Percentiles rank a stretch among this genome's conserved stretches.
Conservation (phyloP, 2,888 invertebrate genomes). For the Eupeodes luniger region DNA sequence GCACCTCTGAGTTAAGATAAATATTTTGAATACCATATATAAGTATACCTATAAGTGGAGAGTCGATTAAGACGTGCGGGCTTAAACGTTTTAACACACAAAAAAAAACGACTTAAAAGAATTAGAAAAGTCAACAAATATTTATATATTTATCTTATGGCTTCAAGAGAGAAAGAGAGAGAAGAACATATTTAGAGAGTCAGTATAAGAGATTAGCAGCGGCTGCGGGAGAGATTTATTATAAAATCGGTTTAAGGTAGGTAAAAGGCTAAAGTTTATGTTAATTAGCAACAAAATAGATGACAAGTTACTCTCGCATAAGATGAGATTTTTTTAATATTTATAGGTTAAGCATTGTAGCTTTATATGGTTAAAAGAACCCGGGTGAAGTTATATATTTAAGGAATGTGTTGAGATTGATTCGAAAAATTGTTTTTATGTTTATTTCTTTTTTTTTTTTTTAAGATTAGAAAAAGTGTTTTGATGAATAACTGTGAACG, state of each 20-base stretch:
- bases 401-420: conserved; percentile 71
- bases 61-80: conserved; percentile 44
- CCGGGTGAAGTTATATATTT: not conserved
- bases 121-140: conserved; percentile 61
- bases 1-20: conserved; percentile 58
- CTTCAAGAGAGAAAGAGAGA: not conserved
- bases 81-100: conserved; percentile 1
- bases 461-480: conserved; percentile 23
- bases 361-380: not conserved
- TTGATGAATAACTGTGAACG: conserved; percentile 63
- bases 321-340: conserved; percentile 55
- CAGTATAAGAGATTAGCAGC: not conserved
- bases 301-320: conserved; percentile 47
- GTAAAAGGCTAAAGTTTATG: conserved; percentile 70
- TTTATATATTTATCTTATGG: not conserved
- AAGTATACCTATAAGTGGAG: not conserved
- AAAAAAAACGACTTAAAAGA: not conserved
- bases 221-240: conserved; percentile 68
- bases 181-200: not conserved
- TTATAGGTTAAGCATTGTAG: conserved; percentile 21
- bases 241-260: conserved; percentile 49
- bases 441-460: not conserved
- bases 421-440: conserved; percentile 25
- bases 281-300: conserved; percentile 71
- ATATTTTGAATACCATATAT: conserved; percentile 48